Base-by-base conservation (phyloP, 2,888 invertebrate species). In the Troglohyphantes excavatus region DNA sequence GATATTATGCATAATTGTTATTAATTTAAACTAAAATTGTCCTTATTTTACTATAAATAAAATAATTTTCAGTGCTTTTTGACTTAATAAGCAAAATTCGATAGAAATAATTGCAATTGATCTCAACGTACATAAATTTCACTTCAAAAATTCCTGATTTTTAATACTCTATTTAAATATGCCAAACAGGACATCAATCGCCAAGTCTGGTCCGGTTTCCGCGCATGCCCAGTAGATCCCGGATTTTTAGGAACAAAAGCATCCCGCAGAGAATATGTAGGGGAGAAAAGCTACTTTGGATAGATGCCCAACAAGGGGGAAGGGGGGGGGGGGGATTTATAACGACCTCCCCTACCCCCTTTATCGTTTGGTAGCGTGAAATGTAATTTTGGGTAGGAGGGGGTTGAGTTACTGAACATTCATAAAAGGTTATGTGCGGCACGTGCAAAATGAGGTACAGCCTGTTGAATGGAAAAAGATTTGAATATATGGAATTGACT, bases 161-260 rank as follows among this genome's bases (percentile, higher is more conserved):
- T n/a, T n/a, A n/a, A n/a, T n/a, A n/a, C n/a, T n/a, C n/a, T n/a
- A n/a, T n/a, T n/a, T n/a, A n/a, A n/a, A n/a, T n/a, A n/a, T 39
- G 39, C 39, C 39, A 39, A 2, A 2, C 13, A 39, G 39, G 39
- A 7, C 9, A 39, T 39, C 9, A 39, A 1, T 39, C 39, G 9
- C 59, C 33, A 17, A 7, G 17, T 29, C 61, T 23, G 27, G 19
- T 21, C 63, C 27, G 2, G 13, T n/a, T 0, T 29, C 33, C 26
- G 23, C 65, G 84, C 84, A 84, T 75, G 84, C 75, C 75, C 63
- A 43, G 2, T 19, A 43, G 19, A 27, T 59, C 9, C 19, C 29
- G 70, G 81, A 67, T 76, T 85, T 82, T 82, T 68, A 29, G 63
- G 53, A 63, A 83, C 72, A 72, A 85, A 82, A 75, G 73, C 70